phyloP scores from a whole-genome alignment of 2,888 invertebrate species.

The Cryptosula pallasiana region DNA sequence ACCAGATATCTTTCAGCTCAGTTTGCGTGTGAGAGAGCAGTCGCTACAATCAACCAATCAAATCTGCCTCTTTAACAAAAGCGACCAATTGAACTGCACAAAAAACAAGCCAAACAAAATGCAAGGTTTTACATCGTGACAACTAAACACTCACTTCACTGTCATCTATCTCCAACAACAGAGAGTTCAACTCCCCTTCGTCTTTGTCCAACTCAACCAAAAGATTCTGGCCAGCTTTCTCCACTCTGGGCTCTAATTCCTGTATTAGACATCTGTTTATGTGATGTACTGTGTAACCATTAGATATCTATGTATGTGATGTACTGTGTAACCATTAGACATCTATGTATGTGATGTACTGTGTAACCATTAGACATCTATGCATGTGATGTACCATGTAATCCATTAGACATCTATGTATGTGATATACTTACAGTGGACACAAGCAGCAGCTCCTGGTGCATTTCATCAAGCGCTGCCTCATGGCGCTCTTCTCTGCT shows the following conservation, averaged over 20 bases:
- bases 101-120: too few relatives aligned
- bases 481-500: conserved; percentile 49
- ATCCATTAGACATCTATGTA: too few relatives aligned
- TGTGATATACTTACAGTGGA: conserved; percentile 39
- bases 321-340: too few relatives aligned
- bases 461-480: conserved; percentile 48
- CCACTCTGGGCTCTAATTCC: conserved; percentile 45
- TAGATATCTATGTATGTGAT: too few relatives aligned
- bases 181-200: conserved; percentile 37
- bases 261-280: conserved; percentile 32
- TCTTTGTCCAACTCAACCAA: conserved; percentile 35
- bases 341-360: too few relatives aligned
- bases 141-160: conserved; percentile 47
- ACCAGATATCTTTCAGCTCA: conserved; percentile 38
- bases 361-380: too few relatives aligned
- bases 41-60: conserved; percentile 35
- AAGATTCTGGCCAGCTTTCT: conserved; percentile 35
- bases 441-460: conserved; percentile 46
- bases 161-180: conserved; percentile 36
- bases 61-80: too few relatives aligned
- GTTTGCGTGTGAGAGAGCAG: conserved; percentile 34
- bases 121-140: too few relatives aligned
- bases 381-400: too few relatives aligned
- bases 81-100: too few relatives aligned
- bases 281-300: too few relatives aligned